Evolutionary conservation across 2,888 invertebrate genomes (phyloP).

Genomic region (Nephrocerus scutellatus): DNA sequence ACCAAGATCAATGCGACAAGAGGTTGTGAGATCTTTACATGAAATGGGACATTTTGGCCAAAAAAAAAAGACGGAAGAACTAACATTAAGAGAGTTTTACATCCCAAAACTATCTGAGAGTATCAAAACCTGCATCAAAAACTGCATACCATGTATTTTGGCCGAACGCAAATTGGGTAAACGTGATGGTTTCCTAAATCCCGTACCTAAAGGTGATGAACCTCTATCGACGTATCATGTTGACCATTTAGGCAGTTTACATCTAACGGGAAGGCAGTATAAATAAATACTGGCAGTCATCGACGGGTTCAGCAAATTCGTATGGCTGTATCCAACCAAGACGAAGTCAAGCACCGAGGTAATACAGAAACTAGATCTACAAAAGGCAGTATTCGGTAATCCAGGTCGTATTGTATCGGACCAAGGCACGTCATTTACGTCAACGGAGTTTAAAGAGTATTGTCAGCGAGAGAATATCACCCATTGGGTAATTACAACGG

Average conservation of each 20-base stretch:
- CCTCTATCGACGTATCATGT: conserved; percentile 25
- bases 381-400: conserved; percentile 37
- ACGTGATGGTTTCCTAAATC: conserved; percentile 20
- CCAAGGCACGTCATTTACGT: conserved; percentile 31
- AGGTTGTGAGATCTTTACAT: no score
- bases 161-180: conserved; percentile 17
- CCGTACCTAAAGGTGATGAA: conserved; percentile 18
- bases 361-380: conserved; percentile 28
- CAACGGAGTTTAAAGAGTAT: conserved; percentile 31
- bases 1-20: conserved; percentile 14
- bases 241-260: conserved; percentile 39
- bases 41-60: conserved; percentile 22
- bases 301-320: conserved; percentile 39
- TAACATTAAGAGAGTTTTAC: conserved; percentile 1
- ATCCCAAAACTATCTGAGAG: neutral
- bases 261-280: conserved; percentile 26
- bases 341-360: conserved; percentile 30
- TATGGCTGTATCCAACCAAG: conserved; percentile 38
- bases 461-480: conserved; percentile 35
- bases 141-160: conserved; percentile 7
- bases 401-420: conserved; percentile 36
- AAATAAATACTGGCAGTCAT: conserved; percentile 34
- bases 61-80: conserved; percentile 3
- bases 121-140: neutral
- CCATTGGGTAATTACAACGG: conserved; percentile 27